These are phyloP conservation scores for Heliocidaris tuberculata DNA, from an alignment of 35 echinoderm and acorn worm genomes.

Conservation along the genomic window DNA sequence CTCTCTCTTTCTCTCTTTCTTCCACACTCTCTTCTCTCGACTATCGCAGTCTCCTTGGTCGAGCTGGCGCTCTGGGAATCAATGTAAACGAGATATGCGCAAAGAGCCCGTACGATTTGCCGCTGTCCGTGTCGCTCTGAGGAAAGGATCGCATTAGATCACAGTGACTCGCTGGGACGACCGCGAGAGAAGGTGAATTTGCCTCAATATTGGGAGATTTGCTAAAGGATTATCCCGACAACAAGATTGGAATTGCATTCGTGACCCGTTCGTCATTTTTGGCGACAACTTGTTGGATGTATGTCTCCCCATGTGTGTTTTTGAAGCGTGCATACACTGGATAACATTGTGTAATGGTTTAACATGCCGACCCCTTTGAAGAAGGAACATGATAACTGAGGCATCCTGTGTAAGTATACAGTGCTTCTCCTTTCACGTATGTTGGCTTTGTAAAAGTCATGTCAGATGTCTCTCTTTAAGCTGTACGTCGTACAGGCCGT, in stretches of 20 bases:
- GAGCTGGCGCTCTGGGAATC: constrained; percentile 3
- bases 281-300: not conserved
- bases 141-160: not conserved
- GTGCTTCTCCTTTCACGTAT: too few relatives aligned
- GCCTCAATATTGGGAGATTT: constrained; percentile 39
- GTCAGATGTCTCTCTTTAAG: too few relatives aligned
- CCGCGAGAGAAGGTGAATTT: not conserved
- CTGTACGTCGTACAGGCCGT: too few relatives aligned
- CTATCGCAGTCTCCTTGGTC: not conserved
- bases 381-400: not conserved
- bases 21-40: not conserved
- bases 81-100: not conserved
- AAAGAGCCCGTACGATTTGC: not conserved
- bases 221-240: not conserved
- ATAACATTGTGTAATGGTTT: not conserved
- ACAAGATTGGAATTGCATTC: not conserved
- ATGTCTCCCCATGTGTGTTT: not conserved
- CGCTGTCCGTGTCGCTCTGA: not conserved
- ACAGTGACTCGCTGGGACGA: not conserved
- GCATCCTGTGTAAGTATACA: not conserved
- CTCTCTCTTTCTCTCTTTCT: not conserved
- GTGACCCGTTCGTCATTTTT: constrained; percentile 27
- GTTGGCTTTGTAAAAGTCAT: too few relatives aligned
- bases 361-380: not conserved
- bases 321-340: not conserved